These are phyloP conservation scores for Enteromius trimaculatus DNA, from an alignment of 2,797 vertebrate genomes.

Conservation along the genomic window DNA sequence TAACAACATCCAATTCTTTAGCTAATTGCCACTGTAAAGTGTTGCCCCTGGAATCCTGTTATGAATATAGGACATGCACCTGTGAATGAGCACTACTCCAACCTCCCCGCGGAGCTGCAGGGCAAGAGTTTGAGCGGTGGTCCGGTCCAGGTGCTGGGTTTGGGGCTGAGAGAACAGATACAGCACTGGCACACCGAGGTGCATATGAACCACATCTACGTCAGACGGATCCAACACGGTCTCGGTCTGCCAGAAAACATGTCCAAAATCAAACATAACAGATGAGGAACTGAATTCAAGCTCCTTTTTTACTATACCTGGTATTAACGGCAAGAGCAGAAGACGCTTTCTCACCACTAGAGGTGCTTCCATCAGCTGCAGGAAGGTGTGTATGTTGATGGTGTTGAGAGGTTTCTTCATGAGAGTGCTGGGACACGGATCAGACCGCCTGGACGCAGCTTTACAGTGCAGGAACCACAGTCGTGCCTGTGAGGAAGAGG, in stretches of 20 bases:
- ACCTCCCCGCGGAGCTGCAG: slow-evolving; percentile 88
- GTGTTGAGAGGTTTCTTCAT: slow-evolving; percentile 83
- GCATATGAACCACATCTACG: slow-evolving; percentile 81
- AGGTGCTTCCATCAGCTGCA: slow-evolving; percentile 90
- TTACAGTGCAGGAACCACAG: slow-evolving; percentile 90
- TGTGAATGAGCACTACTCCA: slow-evolving; percentile 84
- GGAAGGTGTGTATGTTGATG: slow-evolving; percentile 87
- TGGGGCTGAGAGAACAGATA: slow-evolving; percentile 86
- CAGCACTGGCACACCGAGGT: slow-evolving; percentile 87
- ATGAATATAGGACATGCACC: slow-evolving; percentile 67
- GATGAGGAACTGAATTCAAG: neutral
- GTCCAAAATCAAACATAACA: neutral
- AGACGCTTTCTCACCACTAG: slow-evolving; percentile 80
- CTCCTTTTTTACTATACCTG: neutral
- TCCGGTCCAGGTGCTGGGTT: slow-evolving; percentile 82
- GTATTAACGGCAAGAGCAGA: neutral
- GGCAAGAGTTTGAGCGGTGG: slow-evolving; percentile 82
- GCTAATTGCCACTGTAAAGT: neutral
- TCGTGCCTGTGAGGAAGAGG: slow-evolving; percentile 68
- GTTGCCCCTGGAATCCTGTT: neutral
- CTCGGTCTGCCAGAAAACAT: slow-evolving; percentile 77
- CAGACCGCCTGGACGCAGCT: slow-evolving; percentile 54
- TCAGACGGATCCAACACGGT: slow-evolving; percentile 82
- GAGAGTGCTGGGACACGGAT: slow-evolving; percentile 81
- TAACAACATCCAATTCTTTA: neutral